These are phyloP conservation scores for Eulimnadia texana DNA, from an alignment of 1,140 invertebrate genomes.

Conservation along the genomic window DNA sequence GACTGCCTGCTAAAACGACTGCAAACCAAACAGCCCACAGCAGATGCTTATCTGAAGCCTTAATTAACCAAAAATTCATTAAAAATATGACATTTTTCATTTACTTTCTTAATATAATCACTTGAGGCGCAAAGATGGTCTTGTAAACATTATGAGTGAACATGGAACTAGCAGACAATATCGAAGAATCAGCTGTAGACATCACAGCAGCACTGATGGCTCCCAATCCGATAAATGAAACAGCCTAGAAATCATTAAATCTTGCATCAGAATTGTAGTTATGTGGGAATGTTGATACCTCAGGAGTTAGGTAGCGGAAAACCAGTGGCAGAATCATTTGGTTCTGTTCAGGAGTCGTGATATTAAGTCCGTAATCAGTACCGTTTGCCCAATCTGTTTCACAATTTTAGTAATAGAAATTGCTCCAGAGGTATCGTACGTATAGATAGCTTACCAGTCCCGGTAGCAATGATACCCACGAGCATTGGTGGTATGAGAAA, in stretches of 20 bases:
- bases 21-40: conserved; percentile 57
- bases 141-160: conserved; percentile 67
- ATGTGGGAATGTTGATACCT: too few species aligned
- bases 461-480: conserved; percentile 55
- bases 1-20: conserved; percentile 49
- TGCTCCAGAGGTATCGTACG: not conserved
- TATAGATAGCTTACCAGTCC: too few species aligned
- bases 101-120: conserved; percentile 22
- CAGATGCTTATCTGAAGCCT: conserved; percentile 60
- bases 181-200: conserved; percentile 65
- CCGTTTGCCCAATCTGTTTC: conserved; percentile 42
- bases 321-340: conserved; percentile 56
- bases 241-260: conserved; percentile 26
- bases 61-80: conserved; percentile 15
- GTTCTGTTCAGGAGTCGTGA: conserved; percentile 33
- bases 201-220: conserved; percentile 66
- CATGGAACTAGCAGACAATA: conserved; percentile 62
- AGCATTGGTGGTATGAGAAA: conserved; percentile 58
- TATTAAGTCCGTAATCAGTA: conserved; percentile 33
- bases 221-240: conserved; percentile 55
- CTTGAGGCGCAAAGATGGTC: conserved; percentile 49
- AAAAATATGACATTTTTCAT: not conserved
- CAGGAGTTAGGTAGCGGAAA: conserved; percentile 54
- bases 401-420: not conserved
- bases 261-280: too few species aligned